Base-by-base conservation (phyloP, 1,140 invertebrate genomes). In the Yoshiicerus persimilis region DNA sequence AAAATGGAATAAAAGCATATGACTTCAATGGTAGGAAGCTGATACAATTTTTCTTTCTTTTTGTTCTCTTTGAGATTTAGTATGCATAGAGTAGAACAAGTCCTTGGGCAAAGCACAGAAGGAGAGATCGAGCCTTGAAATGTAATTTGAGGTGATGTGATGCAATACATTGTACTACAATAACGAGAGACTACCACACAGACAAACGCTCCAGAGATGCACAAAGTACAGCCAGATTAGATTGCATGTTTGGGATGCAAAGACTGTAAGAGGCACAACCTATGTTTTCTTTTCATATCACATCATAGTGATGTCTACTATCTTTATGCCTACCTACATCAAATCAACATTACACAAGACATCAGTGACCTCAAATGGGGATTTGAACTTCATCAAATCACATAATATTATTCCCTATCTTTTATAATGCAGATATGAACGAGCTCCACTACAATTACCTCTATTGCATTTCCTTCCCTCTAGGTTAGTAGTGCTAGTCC, bases 71-170 rank as follows among this genome's bases (percentile, higher is more conserved):
- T 80, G 30, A 25, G 27, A 70, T 70, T 70, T 25, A 27, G 75
- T 80, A 80, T 80, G 75, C 75, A 80, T 36, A 32, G 75, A 32
- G 38, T 6, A 36, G 32, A 80, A 32, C 32, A 34, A 38, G 75
- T 80, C 75, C 75, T 80, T 80, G 75, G 75, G 75, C 75, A 80
- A 80, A 80, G 32, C 16, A n/a, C 32, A 80, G 30, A 80, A 80
- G 38, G 75, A 32, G n/a, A 80, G 75, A 80, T 80, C 75, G 75
- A 80, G 75, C 34, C 75, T 80, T 38, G 75, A 34, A 80, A 80
- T 80, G 32, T 80, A 80, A 80, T 80, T 80, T 80, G 34, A 80
- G 75, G 75, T 80, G 30, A 80, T 36, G 75, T 80, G 75, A 80
- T 80, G 75, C 75, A 80, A 80, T 80, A 32, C 75, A 80, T 80